phyloP scores from a whole-genome alignment of 2,888 invertebrate species.

The Catocala sponsa region DNA sequence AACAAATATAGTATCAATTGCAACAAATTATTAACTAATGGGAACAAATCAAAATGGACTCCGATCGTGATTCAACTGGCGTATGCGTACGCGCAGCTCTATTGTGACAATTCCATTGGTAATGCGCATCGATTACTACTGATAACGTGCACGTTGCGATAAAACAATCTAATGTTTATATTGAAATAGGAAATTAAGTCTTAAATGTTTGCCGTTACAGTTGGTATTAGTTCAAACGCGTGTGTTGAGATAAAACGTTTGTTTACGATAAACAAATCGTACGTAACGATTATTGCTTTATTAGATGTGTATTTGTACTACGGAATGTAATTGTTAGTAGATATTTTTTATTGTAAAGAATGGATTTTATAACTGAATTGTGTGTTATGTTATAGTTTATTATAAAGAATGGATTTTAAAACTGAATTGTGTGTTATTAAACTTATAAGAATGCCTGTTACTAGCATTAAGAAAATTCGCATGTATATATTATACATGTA shows the following conservation, averaged over 20 bases:
- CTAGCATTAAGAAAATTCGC: too few species aligned
- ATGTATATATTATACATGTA: too few species aligned
- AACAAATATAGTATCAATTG: constrained; percentile 29
- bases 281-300: constrained; percentile 47
- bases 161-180: constrained; percentile 22
- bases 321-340: constrained; percentile 35
- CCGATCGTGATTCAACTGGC: constrained; percentile 59
- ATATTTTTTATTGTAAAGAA: constrained; percentile 18
- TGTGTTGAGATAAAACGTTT: constrained; percentile 35
- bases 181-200: constrained; percentile 23
- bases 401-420: not conserved
- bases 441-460: too few species aligned
- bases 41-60: constrained; percentile 57
- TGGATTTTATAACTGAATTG: too few species aligned
- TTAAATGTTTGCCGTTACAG: constrained; percentile 19
- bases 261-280: constrained; percentile 45
- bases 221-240: constrained; percentile 28
- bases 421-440: too few species aligned
- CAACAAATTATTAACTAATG: constrained; percentile 43
- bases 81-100: constrained; percentile 54
- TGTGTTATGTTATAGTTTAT: too few species aligned
- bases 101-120: constrained; percentile 66
- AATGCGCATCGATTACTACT: constrained; percentile 64
- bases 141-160: constrained; percentile 32
- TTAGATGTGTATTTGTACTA: constrained; percentile 43